These are phyloP conservation scores for Calonectris borealis DNA, from an alignment of 2,113 vertebrate genomes.

Conservation along the genomic window DNA sequence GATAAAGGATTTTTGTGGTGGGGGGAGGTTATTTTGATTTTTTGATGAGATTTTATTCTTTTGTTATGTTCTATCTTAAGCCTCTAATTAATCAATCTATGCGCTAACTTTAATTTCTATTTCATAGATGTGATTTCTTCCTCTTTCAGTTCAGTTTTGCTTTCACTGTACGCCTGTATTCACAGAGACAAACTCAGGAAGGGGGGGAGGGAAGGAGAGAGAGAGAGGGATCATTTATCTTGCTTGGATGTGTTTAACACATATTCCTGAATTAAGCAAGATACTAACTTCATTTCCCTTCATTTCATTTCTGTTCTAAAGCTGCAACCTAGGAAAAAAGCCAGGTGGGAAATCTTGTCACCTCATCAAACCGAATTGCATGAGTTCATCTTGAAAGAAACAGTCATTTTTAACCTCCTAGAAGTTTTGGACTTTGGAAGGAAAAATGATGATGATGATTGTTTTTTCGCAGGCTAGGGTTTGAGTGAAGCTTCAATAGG, in stretches of 20 bases:
- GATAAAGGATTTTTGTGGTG: neutral
- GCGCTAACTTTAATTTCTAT: neutral
- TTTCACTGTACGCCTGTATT: conserved; percentile 3
- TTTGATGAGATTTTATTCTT: conserved; percentile 13
- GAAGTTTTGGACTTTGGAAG: conserved; percentile 50
- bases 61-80: neutral
- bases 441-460: conserved; percentile 1
- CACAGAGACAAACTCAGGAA: conserved; percentile 26
- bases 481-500: conserved; percentile 27
- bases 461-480: neutral
- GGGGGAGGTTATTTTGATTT: neutral
- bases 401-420: conserved; percentile 2
- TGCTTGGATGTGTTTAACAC: conserved; percentile 43
- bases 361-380: conserved; percentile 14
- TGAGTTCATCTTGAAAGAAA: conserved; percentile 27
- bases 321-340: neutral
- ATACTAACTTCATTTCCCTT: conserved; percentile 50
- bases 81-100: conserved; percentile 28
- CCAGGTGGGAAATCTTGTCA: neutral
- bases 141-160: neutral
- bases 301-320: conserved; percentile 33
- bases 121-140: neutral
- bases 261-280: conserved; percentile 59
- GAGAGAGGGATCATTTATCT: conserved; percentile 41
- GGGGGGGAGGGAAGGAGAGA: neutral